Evolutionary conservation across 2,113 vertebrate species (phyloP).

Genomic region (Ia io): DNA sequence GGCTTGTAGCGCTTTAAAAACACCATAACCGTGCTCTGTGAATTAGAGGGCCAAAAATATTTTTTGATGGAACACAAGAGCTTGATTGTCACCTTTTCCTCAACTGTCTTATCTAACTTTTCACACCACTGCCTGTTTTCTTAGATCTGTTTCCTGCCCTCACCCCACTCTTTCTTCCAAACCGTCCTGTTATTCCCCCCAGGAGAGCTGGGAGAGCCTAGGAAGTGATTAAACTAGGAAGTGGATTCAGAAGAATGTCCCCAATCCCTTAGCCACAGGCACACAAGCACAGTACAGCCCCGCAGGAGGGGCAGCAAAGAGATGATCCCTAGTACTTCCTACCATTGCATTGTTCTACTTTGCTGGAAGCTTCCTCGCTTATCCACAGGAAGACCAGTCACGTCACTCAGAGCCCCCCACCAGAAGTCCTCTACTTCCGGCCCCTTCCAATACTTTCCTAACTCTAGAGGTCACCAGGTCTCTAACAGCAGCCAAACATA

Average conservation of each 20-base stretch:
- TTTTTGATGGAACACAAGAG: neutral
- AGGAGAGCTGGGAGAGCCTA: neutral
- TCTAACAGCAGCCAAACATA: conserved; percentile 35
- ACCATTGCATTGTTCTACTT: conserved; percentile 13
- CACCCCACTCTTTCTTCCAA: neutral
- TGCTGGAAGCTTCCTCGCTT: neutral
- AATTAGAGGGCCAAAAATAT: neutral
- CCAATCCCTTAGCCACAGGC: neutral
- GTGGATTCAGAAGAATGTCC: neutral
- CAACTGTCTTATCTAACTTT: neutral
- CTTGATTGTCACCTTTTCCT: neutral
- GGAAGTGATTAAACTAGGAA: neutral
- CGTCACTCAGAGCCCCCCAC: neutral
- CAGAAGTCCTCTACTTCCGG: neutral
- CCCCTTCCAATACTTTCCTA: neutral
- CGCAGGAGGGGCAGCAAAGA: neutral
- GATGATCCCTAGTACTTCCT: conserved; percentile 41
- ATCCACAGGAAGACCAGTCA: neutral
- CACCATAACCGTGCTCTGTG: neutral
- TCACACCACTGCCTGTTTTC: neutral
- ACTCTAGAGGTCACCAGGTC: neutral
- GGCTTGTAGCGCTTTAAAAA: neutral
- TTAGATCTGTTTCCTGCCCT: neutral
- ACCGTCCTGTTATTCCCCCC: too few species aligned
- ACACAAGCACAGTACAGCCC: neutral